Evolutionary conservation across 2,888 invertebrate genomes (phyloP), one percentile per base, ranked within the genome.

Genomic region (Rhagium mordax): DNA sequence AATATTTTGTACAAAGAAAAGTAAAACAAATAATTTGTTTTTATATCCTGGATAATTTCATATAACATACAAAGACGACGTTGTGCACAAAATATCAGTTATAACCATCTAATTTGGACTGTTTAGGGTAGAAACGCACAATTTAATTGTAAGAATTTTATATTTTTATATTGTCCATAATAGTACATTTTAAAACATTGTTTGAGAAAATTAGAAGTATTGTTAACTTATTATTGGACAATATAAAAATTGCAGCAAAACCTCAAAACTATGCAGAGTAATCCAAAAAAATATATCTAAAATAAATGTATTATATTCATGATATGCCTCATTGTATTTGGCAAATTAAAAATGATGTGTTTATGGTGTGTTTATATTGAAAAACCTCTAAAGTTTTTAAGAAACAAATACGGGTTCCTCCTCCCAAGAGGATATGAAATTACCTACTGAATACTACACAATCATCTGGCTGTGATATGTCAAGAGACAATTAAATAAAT

Each of bases 141-240:
- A 76, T 57, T 57, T 67, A 67, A 70, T 67, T 64, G 55, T 49
- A 62, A 66, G 70, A 47, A 67, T 65, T n/a, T 65, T 70, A 55
- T 65, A 59, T 74, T 72, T 76, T 76, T 75, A 71, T 72, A 76
- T 74, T 76, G 71, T 76, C 73, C 75, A 61, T n/a, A 6, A n/a
- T 10, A 24, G 29, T 33, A 60, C 18, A 41, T 18, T 60, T 60
- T 29, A 60, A 51, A 13, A 16, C 16, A 18, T 51, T 18, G 6
- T 49, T 51, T 51, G 8, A 51, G 51, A 20, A 20, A 51, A 7
- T 18, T 18, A 16, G 8, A 51, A 33, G 18, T 10, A 60, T 27
- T 20, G 5, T 18, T 15, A 41, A 29, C 59, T 61, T 47, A 15
- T 33, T 41, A 47, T 6, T 61, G 65, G 65, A 29, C 65, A 65